phyloP scores from a whole-genome alignment of 1,140 invertebrate genomes.

The Drosophila saltans region DNA sequence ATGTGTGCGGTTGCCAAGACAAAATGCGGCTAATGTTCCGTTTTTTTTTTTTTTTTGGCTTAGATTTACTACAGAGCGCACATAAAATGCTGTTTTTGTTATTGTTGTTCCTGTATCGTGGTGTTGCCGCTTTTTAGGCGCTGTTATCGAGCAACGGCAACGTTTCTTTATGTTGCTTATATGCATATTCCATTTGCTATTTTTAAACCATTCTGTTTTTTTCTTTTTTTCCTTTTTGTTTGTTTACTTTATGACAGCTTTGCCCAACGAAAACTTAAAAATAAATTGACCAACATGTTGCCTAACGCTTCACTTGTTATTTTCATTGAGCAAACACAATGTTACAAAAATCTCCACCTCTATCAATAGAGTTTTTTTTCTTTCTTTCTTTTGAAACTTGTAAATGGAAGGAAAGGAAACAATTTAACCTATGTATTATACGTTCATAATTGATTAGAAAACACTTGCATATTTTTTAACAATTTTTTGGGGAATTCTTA shows the following conservation, averaged over 20 bases:
- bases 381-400: not conserved
- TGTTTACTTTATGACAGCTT: not conserved
- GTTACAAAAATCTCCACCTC: not conserved
- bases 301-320: constrained; percentile 8
- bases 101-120: constrained; percentile 15
- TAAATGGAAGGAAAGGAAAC: too few relatives aligned
- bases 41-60: constrained; percentile 43
- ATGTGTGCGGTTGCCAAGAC: constrained; percentile 63
- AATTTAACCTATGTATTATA: too few relatives aligned
- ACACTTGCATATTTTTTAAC: too few relatives aligned
- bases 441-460: too few relatives aligned
- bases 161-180: constrained; percentile 2
- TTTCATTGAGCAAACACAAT: constrained; percentile 20
- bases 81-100: constrained; percentile 51
- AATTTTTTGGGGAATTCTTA: too few relatives aligned
- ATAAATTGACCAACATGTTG: constrained; percentile 4
- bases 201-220: constrained; percentile 8
- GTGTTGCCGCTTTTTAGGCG: constrained; percentile 50
- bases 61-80: constrained; percentile 73
- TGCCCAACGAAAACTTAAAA: not conserved
- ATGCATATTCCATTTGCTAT: constrained; percentile 10
- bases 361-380: not conserved
- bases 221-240: not conserved
- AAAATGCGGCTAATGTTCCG: constrained; percentile 80
- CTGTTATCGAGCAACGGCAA: constrained; percentile 9